Evolutionary conservation across 2,113 vertebrate species (phyloP).

Genomic region (Nestor notabilis): DNA sequence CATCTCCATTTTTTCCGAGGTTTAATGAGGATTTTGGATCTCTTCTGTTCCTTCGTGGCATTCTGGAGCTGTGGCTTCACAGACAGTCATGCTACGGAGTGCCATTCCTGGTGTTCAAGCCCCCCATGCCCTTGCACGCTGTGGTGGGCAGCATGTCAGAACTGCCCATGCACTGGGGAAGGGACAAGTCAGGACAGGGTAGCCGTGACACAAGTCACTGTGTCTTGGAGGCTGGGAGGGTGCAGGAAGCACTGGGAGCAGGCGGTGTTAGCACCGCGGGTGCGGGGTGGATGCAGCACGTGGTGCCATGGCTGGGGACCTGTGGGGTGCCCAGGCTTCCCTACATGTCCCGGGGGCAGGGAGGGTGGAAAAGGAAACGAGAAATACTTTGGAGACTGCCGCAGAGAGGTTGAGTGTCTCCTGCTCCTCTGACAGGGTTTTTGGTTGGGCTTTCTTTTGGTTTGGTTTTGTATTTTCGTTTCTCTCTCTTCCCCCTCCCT

Average conservation of each 20-base stretch:
- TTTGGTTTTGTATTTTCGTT: background rate
- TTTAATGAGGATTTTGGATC: background rate
- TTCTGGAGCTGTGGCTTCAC: background rate
- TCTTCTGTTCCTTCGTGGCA: background rate
- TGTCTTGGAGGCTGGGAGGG: background rate
- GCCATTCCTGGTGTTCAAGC: background rate
- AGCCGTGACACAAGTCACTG: rapidly evolving
- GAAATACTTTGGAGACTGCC: background rate
- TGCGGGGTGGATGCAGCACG: background rate
- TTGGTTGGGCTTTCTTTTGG: rapidly evolving
- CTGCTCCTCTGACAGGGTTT: background rate
- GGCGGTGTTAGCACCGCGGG: background rate
- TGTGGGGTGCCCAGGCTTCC: background rate
- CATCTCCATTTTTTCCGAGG: background rate
- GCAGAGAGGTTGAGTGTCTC: background rate
- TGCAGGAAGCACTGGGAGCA: background rate
- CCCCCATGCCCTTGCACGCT: background rate
- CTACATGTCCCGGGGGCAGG: background rate
- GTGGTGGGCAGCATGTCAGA: rapidly evolving
- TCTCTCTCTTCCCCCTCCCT: background rate
- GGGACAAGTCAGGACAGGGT: background rate
- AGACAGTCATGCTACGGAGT: rapidly evolving
- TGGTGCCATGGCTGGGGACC: background rate
- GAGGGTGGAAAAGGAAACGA: background rate
- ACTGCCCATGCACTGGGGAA: background rate